Evolutionary conservation across 1,140 invertebrate species (phyloP), one percentile per base, ranked within the genome.

Genomic region (Pogonognathellus flavescens): DNA sequence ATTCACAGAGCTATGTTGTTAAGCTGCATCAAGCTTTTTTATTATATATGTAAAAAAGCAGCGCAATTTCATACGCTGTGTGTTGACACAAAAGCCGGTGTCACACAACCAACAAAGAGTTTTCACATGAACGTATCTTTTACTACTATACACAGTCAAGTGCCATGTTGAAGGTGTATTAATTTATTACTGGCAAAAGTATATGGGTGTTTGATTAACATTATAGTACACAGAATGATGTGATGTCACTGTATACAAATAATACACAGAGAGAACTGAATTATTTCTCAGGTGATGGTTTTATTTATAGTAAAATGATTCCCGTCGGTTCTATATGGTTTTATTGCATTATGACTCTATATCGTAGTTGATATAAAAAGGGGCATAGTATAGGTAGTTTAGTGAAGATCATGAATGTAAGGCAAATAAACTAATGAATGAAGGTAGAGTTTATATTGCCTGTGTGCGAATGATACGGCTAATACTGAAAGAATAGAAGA

Each of bases 401-500:
- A 41, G 25, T 76, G 70, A 57, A 14, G 53, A 76, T 76, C 41
- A 31, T 76, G 31, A 76, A 76, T 50, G 70, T 20, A 41, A 41
- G 70, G 25, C 70, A 76, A 76, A 76, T 49, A 76, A 76, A 76
- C 14, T 76, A 76, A 76, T 76, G 70, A 76, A 76, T 76, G 70
- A 76, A 76, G 62, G 62, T 76, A n/a, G 70, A 66, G 25, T 41
- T 41, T 41, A 41, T 41, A 41, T 3, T 41, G 31, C 6, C 6
- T 25, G 62, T 25, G 25, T 66, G 62, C 25, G 62, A 66, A 25
- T 66, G 62, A 66, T 66, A 66, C 8, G 20, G 20, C 22, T 66
- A 66, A 41, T 41, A 41, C 31, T 41, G 31, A 41, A 22, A 66
- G 53, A 66, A 66, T 18, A 20, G 59, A 66, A 66, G 22, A 66